These are phyloP conservation scores for Meloidogyne hapla DNA, from an alignment of 1,140 invertebrate species.

Conservation along the genomic window DNA sequence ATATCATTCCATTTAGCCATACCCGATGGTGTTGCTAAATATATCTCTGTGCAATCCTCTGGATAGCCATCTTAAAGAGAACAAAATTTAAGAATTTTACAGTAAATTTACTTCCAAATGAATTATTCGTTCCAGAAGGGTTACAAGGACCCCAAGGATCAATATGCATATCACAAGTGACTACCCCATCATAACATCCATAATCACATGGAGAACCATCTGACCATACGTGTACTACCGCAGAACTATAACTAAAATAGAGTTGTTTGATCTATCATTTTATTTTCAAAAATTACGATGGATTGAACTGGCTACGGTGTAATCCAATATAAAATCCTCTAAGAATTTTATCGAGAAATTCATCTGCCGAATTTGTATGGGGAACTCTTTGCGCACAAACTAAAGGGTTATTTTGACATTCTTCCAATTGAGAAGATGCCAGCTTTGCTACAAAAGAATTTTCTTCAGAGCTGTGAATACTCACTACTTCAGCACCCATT, in stretches of 20 bases:
- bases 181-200: background rate
- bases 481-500: background rate
- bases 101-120: background rate
- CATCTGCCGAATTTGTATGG: background rate
- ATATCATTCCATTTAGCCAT: background rate
- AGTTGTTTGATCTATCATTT: too few species aligned
- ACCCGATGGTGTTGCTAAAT: background rate
- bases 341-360: background rate
- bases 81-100: background rate
- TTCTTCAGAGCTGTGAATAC: background rate
- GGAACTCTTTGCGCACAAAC: background rate
- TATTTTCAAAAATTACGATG: background rate
- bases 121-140: background rate
- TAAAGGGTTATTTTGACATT: slow-evolving; percentile 2
- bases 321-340: slow-evolving; percentile 1
- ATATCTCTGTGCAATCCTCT: background rate
- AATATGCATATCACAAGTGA: background rate
- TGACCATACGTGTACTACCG: background rate
- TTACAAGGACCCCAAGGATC: background rate
- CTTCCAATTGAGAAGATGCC: background rate
- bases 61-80: background rate
- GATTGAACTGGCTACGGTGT: background rate
- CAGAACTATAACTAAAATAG: background rate
- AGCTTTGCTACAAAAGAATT: background rate
- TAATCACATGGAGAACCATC: background rate